phyloP scores from a whole-genome alignment of 2,888 invertebrate species.

The Cosmopolites sordidus region DNA sequence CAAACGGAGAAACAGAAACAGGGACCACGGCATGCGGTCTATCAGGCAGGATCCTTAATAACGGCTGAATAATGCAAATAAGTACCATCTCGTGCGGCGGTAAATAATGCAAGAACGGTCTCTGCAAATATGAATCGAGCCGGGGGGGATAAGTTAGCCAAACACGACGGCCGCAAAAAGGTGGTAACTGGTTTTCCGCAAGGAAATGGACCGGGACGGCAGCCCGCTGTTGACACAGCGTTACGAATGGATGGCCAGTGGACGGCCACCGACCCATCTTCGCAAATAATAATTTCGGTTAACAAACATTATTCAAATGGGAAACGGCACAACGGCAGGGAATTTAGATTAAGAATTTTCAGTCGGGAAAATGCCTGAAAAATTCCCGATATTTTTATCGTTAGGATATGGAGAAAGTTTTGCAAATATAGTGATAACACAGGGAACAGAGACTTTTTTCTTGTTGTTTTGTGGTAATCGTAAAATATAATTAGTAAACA shows the following conservation, averaged over 20 bases:
- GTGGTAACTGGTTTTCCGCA: conserved; percentile 27
- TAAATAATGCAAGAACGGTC: conserved; percentile 22
- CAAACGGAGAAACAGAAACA: no score
- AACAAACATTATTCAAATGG: conserved; percentile 43
- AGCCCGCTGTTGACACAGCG: conserved; percentile 45
- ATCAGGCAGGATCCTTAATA: neutral
- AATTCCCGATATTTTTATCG: no score
- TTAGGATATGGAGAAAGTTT: no score
- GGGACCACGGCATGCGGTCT: no score
- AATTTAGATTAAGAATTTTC: conserved; percentile 2
- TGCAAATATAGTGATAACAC: no score
- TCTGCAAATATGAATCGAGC: conserved; percentile 21
- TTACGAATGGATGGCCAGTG: conserved; percentile 48
- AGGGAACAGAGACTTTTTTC: no score
- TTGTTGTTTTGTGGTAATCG: no score
- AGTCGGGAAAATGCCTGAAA: no score
- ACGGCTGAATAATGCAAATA: neutral
- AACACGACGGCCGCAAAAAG: conserved; percentile 26
- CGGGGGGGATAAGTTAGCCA: conserved; percentile 19
- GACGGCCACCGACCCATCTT: conserved; percentile 47
- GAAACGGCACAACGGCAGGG: neutral
- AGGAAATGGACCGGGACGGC: conserved; percentile 19
- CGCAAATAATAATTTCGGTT: conserved; percentile 52
- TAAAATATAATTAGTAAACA: no score
- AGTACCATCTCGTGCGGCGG: neutral